Evolutionary conservation across 1,140 invertebrate genomes (phyloP), one percentile per base, ranked within the genome.

Genomic region (Drosophila sechellia): DNA sequence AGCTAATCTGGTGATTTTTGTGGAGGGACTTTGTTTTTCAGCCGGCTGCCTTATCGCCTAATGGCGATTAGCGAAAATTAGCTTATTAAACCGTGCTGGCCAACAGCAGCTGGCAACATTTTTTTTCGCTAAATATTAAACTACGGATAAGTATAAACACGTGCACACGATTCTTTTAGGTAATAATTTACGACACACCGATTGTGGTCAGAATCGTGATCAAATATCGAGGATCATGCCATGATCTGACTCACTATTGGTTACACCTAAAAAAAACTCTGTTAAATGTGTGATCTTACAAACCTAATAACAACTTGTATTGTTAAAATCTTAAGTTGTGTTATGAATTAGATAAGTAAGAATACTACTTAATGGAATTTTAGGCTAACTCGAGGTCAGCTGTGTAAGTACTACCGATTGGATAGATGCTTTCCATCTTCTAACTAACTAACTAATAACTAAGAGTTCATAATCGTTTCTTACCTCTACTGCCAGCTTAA

Each of bases 61-160:
- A 59, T 35, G n/a, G 27, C 37, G 53, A 61, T 79, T 79, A 70
- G 48, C 31, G 15, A 42, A 55, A 77, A 86, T 81, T 81, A 60
- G 25, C 31, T 56, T 81, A 81, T 81, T 66, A 40, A 8, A 20
- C 5, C 31, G 53, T 39, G 37, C 8, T 50, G 53, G 60, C 15
- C 60, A 76, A n/a, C 37, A 53, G 34, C 25, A 13, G 17, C 46
- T 17, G 12, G 27, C 27, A 17, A 53, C 15, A 55, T 20, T 20
- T 6, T 42, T 65, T 75, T 65, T 65, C n/a, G 59, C 11, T 15
- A 13, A 55, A n/a, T 8, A 25, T 27, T 4, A 8, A 15, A 17
- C 2, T 8, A 5, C 4, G 5, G 27, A 58, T 37, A 2, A 11
- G 35, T 13, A n/a, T 6, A 27, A 60, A 34, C 58, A 60, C 58